Conservation (phyloP, 2,113 vertebrate genomes). For the Pandion haliaetus region DNA sequence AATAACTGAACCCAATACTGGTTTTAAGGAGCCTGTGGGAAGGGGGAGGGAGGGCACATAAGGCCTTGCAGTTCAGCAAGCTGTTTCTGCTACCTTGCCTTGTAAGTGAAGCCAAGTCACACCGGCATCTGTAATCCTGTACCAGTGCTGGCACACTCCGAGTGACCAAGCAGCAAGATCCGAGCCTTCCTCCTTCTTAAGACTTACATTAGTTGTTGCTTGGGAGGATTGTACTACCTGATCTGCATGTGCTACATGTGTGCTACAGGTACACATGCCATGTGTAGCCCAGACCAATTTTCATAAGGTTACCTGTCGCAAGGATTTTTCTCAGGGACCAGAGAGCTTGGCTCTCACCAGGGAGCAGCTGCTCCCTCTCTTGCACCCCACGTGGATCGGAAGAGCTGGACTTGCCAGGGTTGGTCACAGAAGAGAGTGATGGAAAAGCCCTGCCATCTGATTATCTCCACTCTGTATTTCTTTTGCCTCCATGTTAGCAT, state of each 20-base stretch:
- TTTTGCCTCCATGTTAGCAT: neutral
- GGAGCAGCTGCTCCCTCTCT: neutral
- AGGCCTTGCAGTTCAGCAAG: neutral
- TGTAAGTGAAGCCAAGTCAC: neutral
- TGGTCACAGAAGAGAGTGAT: neutral
- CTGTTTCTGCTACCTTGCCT: neutral
- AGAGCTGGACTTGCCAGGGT: neutral
- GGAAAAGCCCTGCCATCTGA: neutral
- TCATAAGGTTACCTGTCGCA: neutral
- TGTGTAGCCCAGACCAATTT: neutral
- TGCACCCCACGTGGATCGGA: accelerated
- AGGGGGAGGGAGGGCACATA: neutral
- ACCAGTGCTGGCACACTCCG: neutral
- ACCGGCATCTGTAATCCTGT: neutral
- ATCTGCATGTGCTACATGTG: neutral
- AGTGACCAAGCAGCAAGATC: neutral
- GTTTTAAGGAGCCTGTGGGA: neutral
- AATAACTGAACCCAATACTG: neutral
- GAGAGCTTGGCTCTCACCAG: neutral
- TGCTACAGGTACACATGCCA: neutral
- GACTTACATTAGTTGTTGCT: neutral
- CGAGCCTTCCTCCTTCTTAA: neutral
- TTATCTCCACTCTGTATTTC: neutral
- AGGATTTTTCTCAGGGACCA: neutral
- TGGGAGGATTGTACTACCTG: neutral